phyloP scores from a whole-genome alignment of 1,140 invertebrate species.

The Camponotus floridanus region DNA sequence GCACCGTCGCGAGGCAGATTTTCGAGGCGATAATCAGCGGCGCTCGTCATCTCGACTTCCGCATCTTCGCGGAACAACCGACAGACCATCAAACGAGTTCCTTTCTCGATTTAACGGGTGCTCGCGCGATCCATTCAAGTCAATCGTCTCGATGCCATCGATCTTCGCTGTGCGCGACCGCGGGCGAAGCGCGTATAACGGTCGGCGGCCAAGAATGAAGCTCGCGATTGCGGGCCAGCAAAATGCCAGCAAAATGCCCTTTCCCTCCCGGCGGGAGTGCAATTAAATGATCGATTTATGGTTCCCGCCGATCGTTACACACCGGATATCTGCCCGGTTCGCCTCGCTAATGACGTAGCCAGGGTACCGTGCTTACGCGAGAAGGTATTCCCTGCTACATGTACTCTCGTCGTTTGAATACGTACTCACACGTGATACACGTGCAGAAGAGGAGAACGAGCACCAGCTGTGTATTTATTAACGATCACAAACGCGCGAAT shows the following conservation, averaged over 20 bases:
- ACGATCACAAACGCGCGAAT: conserved; percentile 28
- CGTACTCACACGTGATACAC: conserved; percentile 19
- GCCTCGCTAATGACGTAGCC: conserved; percentile 74
- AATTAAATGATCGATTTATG: conserved; percentile 84
- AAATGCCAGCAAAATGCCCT: conserved; percentile 70
- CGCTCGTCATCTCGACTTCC: conserved; percentile 65
- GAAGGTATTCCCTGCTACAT: conserved; percentile 8
- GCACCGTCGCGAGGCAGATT: conserved; percentile 16
- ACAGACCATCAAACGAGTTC: conserved; percentile 49
- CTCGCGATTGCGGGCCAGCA: conserved; percentile 55
- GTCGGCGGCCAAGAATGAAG: conserved; percentile 38
- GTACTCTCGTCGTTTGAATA: background rate
- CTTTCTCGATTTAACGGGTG: conserved; percentile 52
- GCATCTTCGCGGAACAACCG: conserved; percentile 58
- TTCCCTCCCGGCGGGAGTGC: conserved; percentile 72
- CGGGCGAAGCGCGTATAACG: conserved; percentile 58
- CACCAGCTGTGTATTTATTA: conserved; percentile 50
- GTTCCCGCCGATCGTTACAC: conserved; percentile 78
- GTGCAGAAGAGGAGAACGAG: background rate
- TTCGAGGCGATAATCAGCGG: conserved; percentile 47
- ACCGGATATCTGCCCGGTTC: conserved; percentile 71
- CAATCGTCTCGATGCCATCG: conserved; percentile 62
- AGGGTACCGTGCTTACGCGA: conserved; percentile 56
- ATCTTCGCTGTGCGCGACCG: conserved; percentile 57
- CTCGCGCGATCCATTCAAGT: conserved; percentile 66